These are phyloP conservation scores for Odontesthes bonariensis DNA, from an alignment of 2,113 vertebrate genomes.

Conservation along the genomic window DNA sequence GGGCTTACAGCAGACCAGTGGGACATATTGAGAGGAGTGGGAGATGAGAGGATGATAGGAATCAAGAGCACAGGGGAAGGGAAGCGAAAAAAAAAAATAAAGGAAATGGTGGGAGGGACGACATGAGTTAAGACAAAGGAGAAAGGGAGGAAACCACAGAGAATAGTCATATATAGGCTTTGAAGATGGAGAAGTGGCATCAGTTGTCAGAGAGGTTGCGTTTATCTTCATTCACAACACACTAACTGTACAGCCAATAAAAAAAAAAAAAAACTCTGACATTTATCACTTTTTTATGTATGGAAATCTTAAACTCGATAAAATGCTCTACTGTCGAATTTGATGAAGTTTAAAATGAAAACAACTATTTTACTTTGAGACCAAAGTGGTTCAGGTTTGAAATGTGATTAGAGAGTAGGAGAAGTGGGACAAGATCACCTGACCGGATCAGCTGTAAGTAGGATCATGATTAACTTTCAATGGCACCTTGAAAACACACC, in stretches of 20 bases:
- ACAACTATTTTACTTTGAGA: not conserved
- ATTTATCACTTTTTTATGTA: not conserved
- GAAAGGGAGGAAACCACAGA: slow-evolving; percentile 9
- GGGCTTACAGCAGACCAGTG: slow-evolving; percentile 35
- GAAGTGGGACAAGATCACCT: too few species aligned
- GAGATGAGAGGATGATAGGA: slow-evolving; percentile 19
- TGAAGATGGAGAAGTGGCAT: not conserved
- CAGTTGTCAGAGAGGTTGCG: not conserved
- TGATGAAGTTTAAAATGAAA: slow-evolving; percentile 18
- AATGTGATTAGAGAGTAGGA: not conserved
- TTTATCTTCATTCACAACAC: not conserved
- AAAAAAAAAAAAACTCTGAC: slow-evolving; percentile 11
- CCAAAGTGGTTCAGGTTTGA: too few species aligned
- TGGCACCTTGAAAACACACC: not conserved
- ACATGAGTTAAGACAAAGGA: slow-evolving; percentile 23
- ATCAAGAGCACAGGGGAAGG: slow-evolving; percentile 13
- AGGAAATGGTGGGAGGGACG: slow-evolving; percentile 26
- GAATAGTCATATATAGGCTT: slow-evolving; percentile 16
- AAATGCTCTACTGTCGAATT: slow-evolving; percentile 45
- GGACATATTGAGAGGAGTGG: slow-evolving; percentile 34
- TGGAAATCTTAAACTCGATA: slow-evolving; percentile 47
- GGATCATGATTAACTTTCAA: not conserved
- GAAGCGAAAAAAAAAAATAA: not conserved
- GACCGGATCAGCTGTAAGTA: too few species aligned
- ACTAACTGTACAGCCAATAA: not conserved